phyloP scores from a whole-genome alignment of 2,888 invertebrate genomes.

The Temnothorax unifasciatus region DNA sequence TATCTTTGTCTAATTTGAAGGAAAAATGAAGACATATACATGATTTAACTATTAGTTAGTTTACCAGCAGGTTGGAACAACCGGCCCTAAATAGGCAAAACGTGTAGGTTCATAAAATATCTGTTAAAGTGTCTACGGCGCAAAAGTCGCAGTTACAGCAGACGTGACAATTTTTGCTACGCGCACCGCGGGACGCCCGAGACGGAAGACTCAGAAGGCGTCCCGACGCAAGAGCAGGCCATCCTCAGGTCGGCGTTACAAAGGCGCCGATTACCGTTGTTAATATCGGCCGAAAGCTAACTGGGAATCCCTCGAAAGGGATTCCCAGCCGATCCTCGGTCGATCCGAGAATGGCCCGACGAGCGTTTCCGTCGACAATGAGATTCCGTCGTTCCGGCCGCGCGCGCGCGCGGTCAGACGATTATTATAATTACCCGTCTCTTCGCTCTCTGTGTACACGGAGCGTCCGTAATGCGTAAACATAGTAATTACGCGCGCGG shows the following conservation, averaged over 20 bases:
- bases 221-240: conserved; percentile 6
- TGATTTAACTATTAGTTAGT: too few species aligned
- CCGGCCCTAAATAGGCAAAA: neutral
- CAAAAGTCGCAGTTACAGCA: neutral
- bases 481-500: conserved; percentile 75
- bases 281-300: conserved; percentile 8
- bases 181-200: neutral
- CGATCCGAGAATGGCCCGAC: neutral
- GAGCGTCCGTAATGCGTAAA: conserved; percentile 71
- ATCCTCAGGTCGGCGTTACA: neutral
- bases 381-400: conserved; percentile 16
- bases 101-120: neutral
- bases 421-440: conserved; percentile 57
- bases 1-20: too few species aligned
- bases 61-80: too few species aligned
- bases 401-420: conserved; percentile 1
- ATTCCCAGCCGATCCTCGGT: neutral
- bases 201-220: neutral
- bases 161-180: neutral
- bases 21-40: too few species aligned
- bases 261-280: conserved; percentile 39
- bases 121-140: neutral
- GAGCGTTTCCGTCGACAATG: conserved; percentile 34
- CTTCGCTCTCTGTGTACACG: conserved; percentile 56
- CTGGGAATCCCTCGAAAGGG: neutral